Conservation (phyloP, 2,113 vertebrate species). For the Sterna hirundo region DNA sequence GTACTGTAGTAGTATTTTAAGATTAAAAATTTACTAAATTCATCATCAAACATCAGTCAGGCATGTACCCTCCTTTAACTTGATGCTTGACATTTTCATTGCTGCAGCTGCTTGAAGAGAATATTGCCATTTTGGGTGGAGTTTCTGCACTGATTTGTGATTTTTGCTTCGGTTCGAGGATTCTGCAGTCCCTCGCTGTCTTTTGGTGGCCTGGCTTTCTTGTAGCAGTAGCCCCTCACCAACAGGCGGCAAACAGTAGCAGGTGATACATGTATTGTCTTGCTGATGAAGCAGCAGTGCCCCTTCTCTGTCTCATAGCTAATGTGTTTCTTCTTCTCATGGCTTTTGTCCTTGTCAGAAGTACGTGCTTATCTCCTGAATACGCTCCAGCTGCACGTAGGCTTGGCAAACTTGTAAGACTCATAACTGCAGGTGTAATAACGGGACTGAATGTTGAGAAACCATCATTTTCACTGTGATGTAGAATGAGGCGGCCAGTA, state of each 20-base stretch:
- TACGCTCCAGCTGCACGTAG: neutral
- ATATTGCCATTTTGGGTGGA: neutral
- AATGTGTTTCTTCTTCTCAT: neutral
- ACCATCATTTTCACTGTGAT: rapidly evolving
- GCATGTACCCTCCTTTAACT: neutral
- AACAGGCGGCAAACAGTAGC: neutral
- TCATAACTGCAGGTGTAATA: neutral
- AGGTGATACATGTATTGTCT: neutral
- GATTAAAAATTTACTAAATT: neutral
- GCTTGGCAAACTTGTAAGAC: neutral
- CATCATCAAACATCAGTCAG: neutral
- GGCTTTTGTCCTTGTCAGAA: neutral
- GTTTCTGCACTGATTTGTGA: neutral
- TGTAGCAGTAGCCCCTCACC: neutral
- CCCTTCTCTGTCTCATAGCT: neutral
- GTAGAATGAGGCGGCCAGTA: neutral
- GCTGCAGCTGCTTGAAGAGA: neutral
- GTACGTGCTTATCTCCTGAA: neutral
- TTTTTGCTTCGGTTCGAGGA: neutral
- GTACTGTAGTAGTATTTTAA: neutral
- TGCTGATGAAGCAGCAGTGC: neutral
- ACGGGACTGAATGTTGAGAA: neutral
- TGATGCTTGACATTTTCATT: neutral
- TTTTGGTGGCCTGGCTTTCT: neutral
- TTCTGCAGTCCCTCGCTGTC: neutral